Base-by-base conservation (phyloP, 2,888 invertebrate species). In the Yponomeuta sedellus region DNA sequence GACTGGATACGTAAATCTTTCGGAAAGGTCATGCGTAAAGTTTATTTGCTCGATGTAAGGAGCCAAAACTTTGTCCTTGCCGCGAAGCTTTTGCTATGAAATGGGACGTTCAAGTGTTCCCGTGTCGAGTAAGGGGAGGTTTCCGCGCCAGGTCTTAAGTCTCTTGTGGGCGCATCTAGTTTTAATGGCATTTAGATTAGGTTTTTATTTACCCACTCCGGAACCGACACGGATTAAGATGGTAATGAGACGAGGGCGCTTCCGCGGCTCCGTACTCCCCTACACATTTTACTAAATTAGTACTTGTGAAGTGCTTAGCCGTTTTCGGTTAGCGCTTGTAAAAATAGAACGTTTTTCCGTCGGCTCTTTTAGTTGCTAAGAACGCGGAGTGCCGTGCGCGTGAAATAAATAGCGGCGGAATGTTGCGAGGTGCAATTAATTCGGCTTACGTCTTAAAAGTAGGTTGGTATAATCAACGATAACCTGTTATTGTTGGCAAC, bases 101-200 rank as follows among this genome's bases (percentile, higher is more conserved):
- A 10, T 52, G 44, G 16, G 44, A 52, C 44, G 44, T 52, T 8
- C 44, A 1, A 12, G 12, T 16, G 61, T 74, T 70, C 72, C 72
- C 73, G 73, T 81, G 80, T 80, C 82, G 82, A 86, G 82, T 83
- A 5, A 34, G 34, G 34, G 8, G 34, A 34, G 34, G 34, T 34
- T 34, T 3, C 34, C 16, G 61, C 75, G 70, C 72, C 72, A 73
- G 73, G 75, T 81, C 80, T 80, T 82, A 82, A 86, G 81, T 83
- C 81, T 81, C 77, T 74, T 77, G 77, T 64, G 61, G 66, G 71
- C 80, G 81, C 81, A 82, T 88, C 83, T 83, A 85, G 82, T 81
- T 87, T 86, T 88, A 88, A 90, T 89, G 88, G 86, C 83, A 89
- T 90, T 88, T 89, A 88, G 88, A 90, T 90, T 86, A 86, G 86